Evolutionary conservation across 2,113 vertebrate species (phyloP).

Genomic region (Dasypus novemcinctus): DNA sequence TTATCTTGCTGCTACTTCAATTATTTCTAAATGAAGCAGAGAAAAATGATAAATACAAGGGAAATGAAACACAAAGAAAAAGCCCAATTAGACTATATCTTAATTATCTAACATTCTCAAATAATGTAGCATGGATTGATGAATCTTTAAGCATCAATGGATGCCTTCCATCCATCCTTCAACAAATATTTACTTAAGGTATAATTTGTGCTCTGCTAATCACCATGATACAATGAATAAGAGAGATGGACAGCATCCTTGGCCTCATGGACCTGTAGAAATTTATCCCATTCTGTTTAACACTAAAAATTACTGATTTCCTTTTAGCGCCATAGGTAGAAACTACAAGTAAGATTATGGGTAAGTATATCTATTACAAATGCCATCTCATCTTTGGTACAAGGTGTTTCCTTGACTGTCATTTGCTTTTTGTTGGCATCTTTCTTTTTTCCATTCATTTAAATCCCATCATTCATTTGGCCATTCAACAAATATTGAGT

Average conservation of each 20-base stretch:
- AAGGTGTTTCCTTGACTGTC: background rate
- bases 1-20: background rate
- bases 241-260: background rate
- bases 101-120: slow-evolving; percentile 66
- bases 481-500: background rate
- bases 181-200: slow-evolving; percentile 56
- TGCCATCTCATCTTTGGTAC: background rate
- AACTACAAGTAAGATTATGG: background rate
- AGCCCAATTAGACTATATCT: slow-evolving; percentile 27
- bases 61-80: slow-evolving; percentile 41
- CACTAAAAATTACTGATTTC: slow-evolving; percentile 11
- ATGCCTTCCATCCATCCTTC: background rate
- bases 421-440: background rate
- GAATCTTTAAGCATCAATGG: slow-evolving; percentile 49
- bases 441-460: background rate
- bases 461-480: background rate
- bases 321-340: background rate
- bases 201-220: background rate
- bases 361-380: background rate
- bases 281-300: background rate
- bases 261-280: background rate
- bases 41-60: slow-evolving; percentile 28
- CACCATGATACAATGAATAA: background rate
- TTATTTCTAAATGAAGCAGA: background rate
- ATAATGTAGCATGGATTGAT: slow-evolving; percentile 51